phyloP scores from a whole-genome alignment of 2,888 invertebrate species.

The Julus scanicus region DNA sequence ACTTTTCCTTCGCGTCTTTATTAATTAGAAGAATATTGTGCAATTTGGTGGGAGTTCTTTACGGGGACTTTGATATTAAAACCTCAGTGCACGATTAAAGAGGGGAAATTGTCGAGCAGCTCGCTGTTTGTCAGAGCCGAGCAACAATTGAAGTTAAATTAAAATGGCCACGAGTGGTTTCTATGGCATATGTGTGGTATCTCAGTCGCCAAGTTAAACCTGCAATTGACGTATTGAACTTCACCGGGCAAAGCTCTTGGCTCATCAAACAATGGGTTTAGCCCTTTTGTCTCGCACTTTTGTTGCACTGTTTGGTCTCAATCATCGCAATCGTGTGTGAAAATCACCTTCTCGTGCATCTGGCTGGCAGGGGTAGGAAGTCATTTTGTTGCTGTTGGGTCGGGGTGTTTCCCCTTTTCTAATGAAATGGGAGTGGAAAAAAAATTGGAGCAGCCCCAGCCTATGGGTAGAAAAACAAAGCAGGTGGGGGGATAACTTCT shows the following conservation, averaged over 20 bases:
- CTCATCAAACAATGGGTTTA: constrained; percentile 24
- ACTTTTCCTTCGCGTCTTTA: not conserved
- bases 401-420: constrained; percentile 10
- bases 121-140: not conserved
- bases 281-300: constrained; percentile 6
- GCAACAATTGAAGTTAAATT: constrained; percentile 41
- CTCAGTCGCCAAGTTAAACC: not conserved
- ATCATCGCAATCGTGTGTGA: constrained; percentile 23
- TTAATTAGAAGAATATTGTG: not conserved
- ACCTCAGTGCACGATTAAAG: not conserved
- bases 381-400: not conserved
- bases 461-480: not conserved
- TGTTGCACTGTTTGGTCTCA: constrained; percentile 22
- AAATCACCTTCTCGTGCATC: not conserved
- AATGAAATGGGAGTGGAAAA: not conserved
- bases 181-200: not conserved
- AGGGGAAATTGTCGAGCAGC: not conserved
- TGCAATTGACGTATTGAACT: not conserved
- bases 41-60: not conserved
- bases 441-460: not conserved
- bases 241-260: not conserved
- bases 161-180: constrained; percentile 40
- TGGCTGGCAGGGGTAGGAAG: not conserved
- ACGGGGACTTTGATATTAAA: not conserved
- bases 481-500: constrained; percentile 1